A percentile compares a stretch with the other conserved stretches of the same genome.
These are phyloP conservation scores for Andrena minutula DNA, from an alignment of 2,888 invertebrate species.

Conservation along the genomic window DNA sequence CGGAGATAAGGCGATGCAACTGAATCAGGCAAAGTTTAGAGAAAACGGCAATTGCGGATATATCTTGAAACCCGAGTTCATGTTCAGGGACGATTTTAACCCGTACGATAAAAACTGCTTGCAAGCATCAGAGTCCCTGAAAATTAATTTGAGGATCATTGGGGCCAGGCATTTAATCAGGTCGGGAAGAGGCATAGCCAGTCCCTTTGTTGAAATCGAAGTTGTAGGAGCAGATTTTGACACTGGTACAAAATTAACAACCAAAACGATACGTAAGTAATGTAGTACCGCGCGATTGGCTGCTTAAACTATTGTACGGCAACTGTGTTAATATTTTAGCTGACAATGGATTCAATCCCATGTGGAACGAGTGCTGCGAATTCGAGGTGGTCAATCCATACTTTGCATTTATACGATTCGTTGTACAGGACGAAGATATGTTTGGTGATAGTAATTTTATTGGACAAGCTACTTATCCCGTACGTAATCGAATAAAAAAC, in stretches of 20 bases:
- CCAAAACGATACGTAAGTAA: slow-evolving; percentile 92
- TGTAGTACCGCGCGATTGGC: slow-evolving; percentile 6
- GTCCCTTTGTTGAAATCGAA: slow-evolving; percentile 97
- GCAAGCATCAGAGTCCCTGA: slow-evolving; percentile 84
- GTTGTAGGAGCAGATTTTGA: slow-evolving; percentile 95
- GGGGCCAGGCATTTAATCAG: slow-evolving; percentile 96
- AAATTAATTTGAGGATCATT: slow-evolving; percentile 91
- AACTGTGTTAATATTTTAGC: slow-evolving; percentile 85
- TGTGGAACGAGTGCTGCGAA: slow-evolving; percentile 95
- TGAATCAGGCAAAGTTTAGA: slow-evolving; percentile 96
- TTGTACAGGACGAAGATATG: slow-evolving; percentile 98
- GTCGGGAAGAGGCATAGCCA: slow-evolving; percentile 93
- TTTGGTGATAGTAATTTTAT: slow-evolving; percentile 99
- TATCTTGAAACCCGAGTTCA: slow-evolving; percentile 95
- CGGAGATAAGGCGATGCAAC: slow-evolving; percentile 97
- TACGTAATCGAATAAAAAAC: slow-evolving; percentile 84
- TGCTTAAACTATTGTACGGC: background rate
- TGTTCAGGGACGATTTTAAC: slow-evolving; percentile 92
- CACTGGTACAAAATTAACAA: slow-evolving; percentile 92
- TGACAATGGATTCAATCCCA: slow-evolving; percentile 97
- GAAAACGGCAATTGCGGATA: slow-evolving; percentile 98
- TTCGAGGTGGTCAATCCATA: slow-evolving; percentile 93
- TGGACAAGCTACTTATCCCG: slow-evolving; percentile 97
- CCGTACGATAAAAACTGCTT: slow-evolving; percentile 90
- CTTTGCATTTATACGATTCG: slow-evolving; percentile 93